phyloP scores from a whole-genome alignment of 2,113 vertebrate species.

The Hydrolagus affinis region DNA sequence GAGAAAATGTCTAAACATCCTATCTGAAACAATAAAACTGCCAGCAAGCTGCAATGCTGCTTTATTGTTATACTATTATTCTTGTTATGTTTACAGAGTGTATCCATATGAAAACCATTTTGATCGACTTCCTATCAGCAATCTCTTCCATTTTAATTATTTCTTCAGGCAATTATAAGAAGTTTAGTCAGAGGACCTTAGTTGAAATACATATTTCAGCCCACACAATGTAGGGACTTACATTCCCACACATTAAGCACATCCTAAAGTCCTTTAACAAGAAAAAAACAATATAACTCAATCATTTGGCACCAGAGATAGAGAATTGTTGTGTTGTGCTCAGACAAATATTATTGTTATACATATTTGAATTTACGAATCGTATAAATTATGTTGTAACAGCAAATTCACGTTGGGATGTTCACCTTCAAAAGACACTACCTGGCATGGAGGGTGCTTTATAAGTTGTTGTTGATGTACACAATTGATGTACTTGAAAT shows the following conservation, averaged over 20 bases:
- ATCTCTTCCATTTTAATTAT: background rate
- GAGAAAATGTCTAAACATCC: too few species aligned
- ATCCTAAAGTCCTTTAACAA: background rate
- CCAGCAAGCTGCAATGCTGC: background rate
- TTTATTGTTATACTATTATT: background rate
- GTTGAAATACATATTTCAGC: conserved; percentile 1
- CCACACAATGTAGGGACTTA: background rate
- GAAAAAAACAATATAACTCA: background rate
- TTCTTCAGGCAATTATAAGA: background rate
- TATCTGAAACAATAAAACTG: too few species aligned
- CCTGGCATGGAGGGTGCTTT: too few species aligned
- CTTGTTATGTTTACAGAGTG: background rate
- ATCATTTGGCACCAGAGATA: background rate
- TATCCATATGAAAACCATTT: too few species aligned
- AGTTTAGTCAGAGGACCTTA: background rate
- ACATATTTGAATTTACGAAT: too few species aligned
- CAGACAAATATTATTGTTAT: too few species aligned
- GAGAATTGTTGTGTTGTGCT: too few species aligned
- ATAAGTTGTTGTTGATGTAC: too few species aligned
- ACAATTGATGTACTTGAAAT: too few species aligned
- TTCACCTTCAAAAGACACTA: too few species aligned
- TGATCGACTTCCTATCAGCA: background rate
- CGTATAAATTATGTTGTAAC: too few species aligned
- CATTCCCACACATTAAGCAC: background rate
- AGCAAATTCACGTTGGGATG: too few species aligned